A percentile compares a stretch with the other conserved stretches of the same genome.
Evolutionary conservation across 2,797 vertebrate species (phyloP).

Genomic region (Manis pentadactyla): DNA sequence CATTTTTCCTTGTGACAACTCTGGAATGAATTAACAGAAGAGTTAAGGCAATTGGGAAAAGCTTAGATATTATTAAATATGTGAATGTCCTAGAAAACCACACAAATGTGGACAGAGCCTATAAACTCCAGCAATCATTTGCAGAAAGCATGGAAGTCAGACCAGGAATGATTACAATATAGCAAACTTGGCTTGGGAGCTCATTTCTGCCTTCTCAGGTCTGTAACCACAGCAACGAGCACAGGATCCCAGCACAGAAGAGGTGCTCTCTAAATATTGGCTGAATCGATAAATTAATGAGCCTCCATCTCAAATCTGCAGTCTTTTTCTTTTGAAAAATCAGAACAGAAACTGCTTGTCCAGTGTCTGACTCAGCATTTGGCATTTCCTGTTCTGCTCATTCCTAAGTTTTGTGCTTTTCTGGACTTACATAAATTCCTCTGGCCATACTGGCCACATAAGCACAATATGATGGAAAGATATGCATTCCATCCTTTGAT

Average conservation of each 20-base stretch:
- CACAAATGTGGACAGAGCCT: neutral
- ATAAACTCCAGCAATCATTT: neutral
- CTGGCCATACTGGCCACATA: neutral
- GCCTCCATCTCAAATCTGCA: neutral
- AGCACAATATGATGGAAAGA: neutral
- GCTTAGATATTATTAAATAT: neutral
- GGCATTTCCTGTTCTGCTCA: neutral
- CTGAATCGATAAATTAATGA: constrained; percentile 31
- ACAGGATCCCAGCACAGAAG: neutral
- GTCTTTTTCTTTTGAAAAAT: constrained; percentile 55
- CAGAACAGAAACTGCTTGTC: neutral
- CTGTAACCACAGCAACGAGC: neutral
- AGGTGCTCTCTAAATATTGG: neutral
- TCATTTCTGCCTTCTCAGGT: neutral
- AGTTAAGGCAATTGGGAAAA: constrained; percentile 14
- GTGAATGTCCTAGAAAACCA: constrained; percentile 36
- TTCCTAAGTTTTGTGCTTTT: neutral
- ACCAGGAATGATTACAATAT: neutral
- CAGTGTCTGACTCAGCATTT: constrained; percentile 43
- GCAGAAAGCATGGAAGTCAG: neutral
- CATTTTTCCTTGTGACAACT: neutral
- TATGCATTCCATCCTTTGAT: neutral
- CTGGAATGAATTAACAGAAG: constrained; percentile 27
- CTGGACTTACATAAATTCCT: constrained; percentile 10
- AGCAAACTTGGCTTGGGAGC: neutral